Base-by-base conservation (phyloP, 2,113 vertebrate genomes). In the Sterna hirundo region DNA sequence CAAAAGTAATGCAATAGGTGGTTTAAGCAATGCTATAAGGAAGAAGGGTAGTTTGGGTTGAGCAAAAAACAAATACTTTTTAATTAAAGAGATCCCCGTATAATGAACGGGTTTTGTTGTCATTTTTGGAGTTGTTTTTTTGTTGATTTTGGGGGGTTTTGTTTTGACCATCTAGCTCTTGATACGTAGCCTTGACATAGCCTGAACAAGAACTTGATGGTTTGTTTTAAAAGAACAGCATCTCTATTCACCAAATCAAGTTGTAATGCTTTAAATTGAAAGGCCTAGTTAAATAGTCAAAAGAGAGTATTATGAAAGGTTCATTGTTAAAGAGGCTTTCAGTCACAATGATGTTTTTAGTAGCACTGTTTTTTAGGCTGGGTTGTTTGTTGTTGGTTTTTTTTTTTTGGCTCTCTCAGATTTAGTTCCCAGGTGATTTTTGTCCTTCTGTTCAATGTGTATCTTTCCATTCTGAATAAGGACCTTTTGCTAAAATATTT, bases 401-500 rank as follows among this genome's bases (percentile, higher is more conserved):
- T 29, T 57, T 46, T 79, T 61, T 88, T 92, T 79, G 13, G 3
- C 7, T 42, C 4, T 77, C 13, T 62, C 57, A 64, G 34, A 71
- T 80, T 55, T 90, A n/a, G 20, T 77, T 88, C 88, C 54, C 54
- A 92, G 36, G n/a, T 88, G n/a, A 68, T 44, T 76, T 92, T 65
- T 54, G 30, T 61, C 26, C n/a, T 85, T 42, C 4, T 61, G 18
- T 72, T 88, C 51, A 62, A 12, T 34, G 19, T 18, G 25, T 80
- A 32, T 44, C 6, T 78, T 72, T 76, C 29, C 15, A 58, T 58
- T 94, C 29, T 69, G 49, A 60, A 44, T 47, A 57, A 64, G 34
- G 13, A 30, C 29, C 18, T 88, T 64, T 38, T 77, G 20, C 34
- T 72, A 65, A 66, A 68, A 40, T 44, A 36, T 14, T 86, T 77